Conservation (phyloP, 1,140 invertebrate species). For the Anastrepha ludens region DNA sequence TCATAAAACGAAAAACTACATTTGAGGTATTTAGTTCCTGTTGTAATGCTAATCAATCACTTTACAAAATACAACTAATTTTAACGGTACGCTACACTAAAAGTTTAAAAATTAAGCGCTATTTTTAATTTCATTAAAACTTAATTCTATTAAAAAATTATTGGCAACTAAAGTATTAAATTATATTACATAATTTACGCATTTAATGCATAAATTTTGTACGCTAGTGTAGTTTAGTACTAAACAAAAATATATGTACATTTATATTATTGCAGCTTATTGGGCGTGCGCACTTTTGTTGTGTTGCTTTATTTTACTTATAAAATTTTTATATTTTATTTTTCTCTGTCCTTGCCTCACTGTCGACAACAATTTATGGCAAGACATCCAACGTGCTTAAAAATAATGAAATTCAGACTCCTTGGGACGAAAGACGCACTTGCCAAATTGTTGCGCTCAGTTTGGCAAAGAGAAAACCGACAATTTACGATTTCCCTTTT, state of each 20-base stretch:
- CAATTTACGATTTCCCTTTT: background rate
- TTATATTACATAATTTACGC: constrained; percentile 34
- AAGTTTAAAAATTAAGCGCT: constrained; percentile 56
- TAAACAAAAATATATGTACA: constrained; percentile 7
- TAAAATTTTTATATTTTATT: background rate
- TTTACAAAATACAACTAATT: constrained; percentile 55
- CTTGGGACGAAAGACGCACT: constrained; percentile 32
- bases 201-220: constrained; percentile 40
- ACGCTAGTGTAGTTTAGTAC: background rate
- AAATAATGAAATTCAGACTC: constrained; percentile 55
- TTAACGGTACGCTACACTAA: constrained; percentile 18
- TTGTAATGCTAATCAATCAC: constrained; percentile 59
- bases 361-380: background rate
- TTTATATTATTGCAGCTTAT: background rate
- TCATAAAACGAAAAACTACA: constrained; percentile 54
- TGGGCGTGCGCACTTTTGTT: background rate
- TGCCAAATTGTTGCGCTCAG: constrained; percentile 7
- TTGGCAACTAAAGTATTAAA: constrained; percentile 62
- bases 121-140: constrained; percentile 59
- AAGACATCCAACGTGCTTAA: constrained; percentile 30
- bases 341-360: background rate
- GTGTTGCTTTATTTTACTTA: background rate
- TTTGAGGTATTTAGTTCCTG: constrained; percentile 59
- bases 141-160: constrained; percentile 62
- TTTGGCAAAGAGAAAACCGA: no score